These are phyloP conservation scores for Brienomyrus brachyistius DNA, from an alignment of 2,113 vertebrate genomes.

Conservation along the genomic window DNA sequence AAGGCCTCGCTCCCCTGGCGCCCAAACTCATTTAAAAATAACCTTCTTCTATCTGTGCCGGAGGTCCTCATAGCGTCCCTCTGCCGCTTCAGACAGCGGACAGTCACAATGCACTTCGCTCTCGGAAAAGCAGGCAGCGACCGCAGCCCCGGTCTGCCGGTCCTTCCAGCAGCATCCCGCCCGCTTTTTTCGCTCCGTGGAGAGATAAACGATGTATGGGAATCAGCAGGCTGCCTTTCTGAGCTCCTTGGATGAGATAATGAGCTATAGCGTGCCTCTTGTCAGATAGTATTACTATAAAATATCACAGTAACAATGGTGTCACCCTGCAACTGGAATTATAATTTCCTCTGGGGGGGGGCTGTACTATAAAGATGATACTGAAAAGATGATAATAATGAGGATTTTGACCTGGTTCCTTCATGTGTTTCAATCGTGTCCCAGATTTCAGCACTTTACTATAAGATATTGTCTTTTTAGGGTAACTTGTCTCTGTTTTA, in stretches of 20 bases:
- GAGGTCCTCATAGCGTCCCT: neutral
- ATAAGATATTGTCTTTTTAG: conserved; percentile 7
- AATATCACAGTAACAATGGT: conserved; percentile 9
- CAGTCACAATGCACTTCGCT: neutral
- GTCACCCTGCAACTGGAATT: neutral
- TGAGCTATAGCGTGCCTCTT: neutral
- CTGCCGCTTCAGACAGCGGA: neutral
- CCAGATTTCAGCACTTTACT: conserved; percentile 1
- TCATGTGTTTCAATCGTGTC: conserved; percentile 2
- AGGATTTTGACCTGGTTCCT: conserved; percentile 10
- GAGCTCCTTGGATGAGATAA: neutral
- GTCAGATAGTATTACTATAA: conserved; percentile 6
- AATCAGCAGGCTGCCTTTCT: neutral
- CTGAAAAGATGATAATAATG: conserved; percentile 1
- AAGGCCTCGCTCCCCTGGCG: neutral
- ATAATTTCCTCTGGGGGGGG: neutral
- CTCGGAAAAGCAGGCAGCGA: neutral
- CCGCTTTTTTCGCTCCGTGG: too few species aligned
- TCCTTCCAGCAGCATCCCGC: neutral
- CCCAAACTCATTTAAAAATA: neutral
- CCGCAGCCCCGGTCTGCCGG: neutral
- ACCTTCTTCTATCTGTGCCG: neutral
- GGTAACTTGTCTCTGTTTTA: conserved; percentile 1
- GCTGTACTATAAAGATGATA: neutral
- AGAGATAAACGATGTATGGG: neutral